Base-by-base conservation (phyloP, 92 coral and sea anemone species). In the Anthopleura xanthogrammica region DNA sequence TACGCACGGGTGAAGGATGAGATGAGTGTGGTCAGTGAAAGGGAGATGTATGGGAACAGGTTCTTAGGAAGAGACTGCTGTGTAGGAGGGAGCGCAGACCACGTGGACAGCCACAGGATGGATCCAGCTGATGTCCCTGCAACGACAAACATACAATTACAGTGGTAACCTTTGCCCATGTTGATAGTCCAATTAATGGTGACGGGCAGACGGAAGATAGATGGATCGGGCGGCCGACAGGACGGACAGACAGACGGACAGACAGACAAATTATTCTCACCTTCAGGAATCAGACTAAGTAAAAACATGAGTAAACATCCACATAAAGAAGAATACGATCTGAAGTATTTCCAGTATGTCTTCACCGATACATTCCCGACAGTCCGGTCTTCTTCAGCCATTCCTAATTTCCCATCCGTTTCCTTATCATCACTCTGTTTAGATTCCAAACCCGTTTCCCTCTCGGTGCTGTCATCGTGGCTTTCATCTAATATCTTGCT, bases 361-460 rank as follows among this genome's bases (percentile, higher is more conserved):
- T 73, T 52, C 48, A 64, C 75, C 17, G 88, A 85, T 50, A 85
- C 78, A 1, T 40, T 50, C 1, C 86, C 91, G n/a, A 72, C 75
- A n/a, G 72, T 80, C 17, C 50, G 60, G 23, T 88, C 91, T 78
- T 88, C 91, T 13, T 88, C 86, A 60, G 68, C 68, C 68, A 60
- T 60, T 60, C 68, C 68, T 41, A 42, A 41, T 19, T 80, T 70
- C 41, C 19, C 46, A 20, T 12, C 79, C 16, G 9, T 54, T 76
- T 76, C 79, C 20, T 9, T 76, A 42, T 13, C 39, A 41, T 76
- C 54, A 19, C 46, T 76, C 19, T 42, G 29, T 19, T 19, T 20
- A 20, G 0, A 7, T 2, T 29, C 68, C 68, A 60, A 60, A 7
- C 68, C n/a, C 36, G 56, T 40, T 42, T 77, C 19, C 41, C 39